Percentiles rank a stretch among this genome's conserved stretches.
Conservation (phyloP, 2,797 vertebrate species). For the Orientallactaga sibirica region DNA sequence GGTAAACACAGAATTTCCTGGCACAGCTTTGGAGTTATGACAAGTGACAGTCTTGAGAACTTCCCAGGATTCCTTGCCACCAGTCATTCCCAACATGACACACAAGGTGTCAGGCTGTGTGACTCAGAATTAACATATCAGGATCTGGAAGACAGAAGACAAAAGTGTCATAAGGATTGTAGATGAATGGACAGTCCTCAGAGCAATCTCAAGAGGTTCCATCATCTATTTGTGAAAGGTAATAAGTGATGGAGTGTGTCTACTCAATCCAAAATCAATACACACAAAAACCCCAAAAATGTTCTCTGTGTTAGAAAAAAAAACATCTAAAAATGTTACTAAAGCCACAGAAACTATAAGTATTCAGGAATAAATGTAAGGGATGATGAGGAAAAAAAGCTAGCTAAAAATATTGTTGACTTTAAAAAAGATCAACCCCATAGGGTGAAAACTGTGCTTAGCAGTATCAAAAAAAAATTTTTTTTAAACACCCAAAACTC, state of each 20-base stretch:
- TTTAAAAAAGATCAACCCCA: not conserved
- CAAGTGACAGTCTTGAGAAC: rapidly evolving
- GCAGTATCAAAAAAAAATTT: too few species aligned
- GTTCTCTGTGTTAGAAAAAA: not conserved
- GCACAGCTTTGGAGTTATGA: rapidly evolving
- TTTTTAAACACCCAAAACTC: too few species aligned
- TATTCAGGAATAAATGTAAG: not conserved
- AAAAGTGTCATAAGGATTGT: not conserved
- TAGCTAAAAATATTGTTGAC: not conserved
- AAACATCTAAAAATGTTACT: not conserved
- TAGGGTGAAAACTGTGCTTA: rapidly evolving
- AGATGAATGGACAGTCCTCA: rapidly evolving
- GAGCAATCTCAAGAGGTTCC: not conserved
- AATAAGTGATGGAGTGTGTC: not conserved
- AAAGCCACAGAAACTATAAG: not conserved
- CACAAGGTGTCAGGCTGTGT: not conserved
- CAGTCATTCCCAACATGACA: rapidly evolving
- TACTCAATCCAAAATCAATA: not conserved
- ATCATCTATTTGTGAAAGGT: not conserved
- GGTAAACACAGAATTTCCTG: rapidly evolving
- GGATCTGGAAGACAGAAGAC: not conserved
- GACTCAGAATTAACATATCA: not conserved
- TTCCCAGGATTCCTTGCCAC: rapidly evolving
- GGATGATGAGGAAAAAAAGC: not conserved
- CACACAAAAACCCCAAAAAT: not conserved